Evolutionary conservation across 2,888 invertebrate genomes (phyloP).

Genomic region (Pinctada fucata): DNA sequence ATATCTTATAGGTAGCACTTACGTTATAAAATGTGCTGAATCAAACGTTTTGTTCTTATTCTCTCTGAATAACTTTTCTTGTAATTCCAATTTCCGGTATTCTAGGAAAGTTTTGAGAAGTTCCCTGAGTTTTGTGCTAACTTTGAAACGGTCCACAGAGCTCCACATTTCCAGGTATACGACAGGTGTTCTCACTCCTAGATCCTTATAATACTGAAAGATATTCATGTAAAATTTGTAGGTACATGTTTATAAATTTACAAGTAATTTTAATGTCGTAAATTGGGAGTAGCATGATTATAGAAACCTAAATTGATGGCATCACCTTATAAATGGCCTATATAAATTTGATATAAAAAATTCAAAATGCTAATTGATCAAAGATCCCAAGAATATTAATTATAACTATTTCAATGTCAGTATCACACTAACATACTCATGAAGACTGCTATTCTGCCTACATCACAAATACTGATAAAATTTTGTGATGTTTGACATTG

Average conservation of each 20-base stretch:
- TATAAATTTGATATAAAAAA: too few relatives aligned
- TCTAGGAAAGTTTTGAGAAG: conserved; percentile 94
- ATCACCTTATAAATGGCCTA: too few relatives aligned
- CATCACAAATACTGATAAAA: too few relatives aligned
- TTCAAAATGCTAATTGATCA: too few relatives aligned
- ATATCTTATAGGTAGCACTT: conserved; percentile 76
- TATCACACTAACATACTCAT: too few relatives aligned
- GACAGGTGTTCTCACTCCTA: conserved; percentile 95
- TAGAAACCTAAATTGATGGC: too few relatives aligned
- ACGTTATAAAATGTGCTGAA: conserved; percentile 94
- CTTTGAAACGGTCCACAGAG: conserved; percentile 88
- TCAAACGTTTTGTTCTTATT: conserved; percentile 84
- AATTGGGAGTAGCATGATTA: too few relatives aligned
- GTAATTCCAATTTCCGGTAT: conserved; percentile 90
- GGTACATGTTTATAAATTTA: not conserved
- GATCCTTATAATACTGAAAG: conserved; percentile 91
- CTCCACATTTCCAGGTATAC: conserved; percentile 99
- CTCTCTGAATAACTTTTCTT: conserved; percentile 78
- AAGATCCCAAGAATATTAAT: too few relatives aligned
- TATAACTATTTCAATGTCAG: too few relatives aligned
- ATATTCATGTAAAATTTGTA: not conserved
- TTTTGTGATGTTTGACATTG: too few relatives aligned
- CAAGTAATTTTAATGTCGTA: conserved; percentile 48
- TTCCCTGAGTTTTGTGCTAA: conserved; percentile 90
- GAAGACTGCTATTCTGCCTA: too few relatives aligned